Conservation (phyloP, 2,888 invertebrate species). For the Lepidocyrtinus sp. region DNA sequence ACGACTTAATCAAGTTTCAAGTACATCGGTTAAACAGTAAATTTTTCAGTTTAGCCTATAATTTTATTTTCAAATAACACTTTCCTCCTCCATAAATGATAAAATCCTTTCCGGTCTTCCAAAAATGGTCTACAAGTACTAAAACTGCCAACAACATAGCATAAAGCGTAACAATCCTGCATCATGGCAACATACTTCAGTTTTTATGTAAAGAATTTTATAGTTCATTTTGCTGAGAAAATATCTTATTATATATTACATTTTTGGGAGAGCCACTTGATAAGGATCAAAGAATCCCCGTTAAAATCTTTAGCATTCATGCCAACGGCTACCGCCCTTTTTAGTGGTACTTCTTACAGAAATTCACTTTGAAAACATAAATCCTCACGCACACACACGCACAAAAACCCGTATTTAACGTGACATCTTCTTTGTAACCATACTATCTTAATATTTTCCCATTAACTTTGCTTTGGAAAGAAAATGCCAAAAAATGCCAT, state of each 20-base stretch:
- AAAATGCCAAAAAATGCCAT: constrained; percentile 5
- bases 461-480: too few relatives aligned
- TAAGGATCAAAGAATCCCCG: background rate
- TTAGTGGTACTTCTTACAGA: background rate
- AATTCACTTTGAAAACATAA: constrained; percentile 12
- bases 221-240: background rate
- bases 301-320: background rate
- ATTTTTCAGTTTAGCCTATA: too few relatives aligned
- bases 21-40: too few relatives aligned
- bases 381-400: constrained; percentile 1
- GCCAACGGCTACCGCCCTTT: background rate
- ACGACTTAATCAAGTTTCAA: too few relatives aligned
- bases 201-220: background rate
- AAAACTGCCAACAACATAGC: background rate
- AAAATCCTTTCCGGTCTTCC: background rate
- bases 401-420: constrained; percentile 20
- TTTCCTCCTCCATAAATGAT: too few relatives aligned
- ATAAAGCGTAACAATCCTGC: background rate
- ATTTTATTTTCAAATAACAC: too few relatives aligned
- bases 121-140: background rate
- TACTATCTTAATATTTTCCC: background rate
- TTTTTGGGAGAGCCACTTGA: constrained; percentile 14
- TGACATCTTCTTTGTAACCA: constrained; percentile 28
- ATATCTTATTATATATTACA: background rate
- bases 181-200: constrained; percentile 1